Percentiles rank a stretch among this genome's conserved stretches.
These are phyloP conservation scores for Melanocharis versteri DNA, from an alignment of 2,113 vertebrate species.

Conservation along the genomic window DNA sequence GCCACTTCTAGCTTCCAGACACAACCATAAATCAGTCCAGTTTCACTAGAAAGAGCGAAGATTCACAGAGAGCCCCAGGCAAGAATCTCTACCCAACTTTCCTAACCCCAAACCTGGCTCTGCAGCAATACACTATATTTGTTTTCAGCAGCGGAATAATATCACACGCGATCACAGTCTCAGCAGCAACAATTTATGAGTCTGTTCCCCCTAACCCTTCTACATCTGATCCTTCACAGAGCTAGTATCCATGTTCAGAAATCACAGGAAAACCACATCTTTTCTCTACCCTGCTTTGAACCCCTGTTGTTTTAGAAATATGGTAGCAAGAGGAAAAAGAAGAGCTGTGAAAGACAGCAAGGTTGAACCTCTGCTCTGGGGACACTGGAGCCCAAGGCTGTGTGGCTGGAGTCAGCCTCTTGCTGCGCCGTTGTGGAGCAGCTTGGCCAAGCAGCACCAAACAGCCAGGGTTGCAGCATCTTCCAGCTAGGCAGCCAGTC, in stretches of 20 bases:
- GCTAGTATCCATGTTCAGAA: neutral
- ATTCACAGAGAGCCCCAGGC: neutral
- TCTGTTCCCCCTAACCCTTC: neutral
- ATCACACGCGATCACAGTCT: neutral
- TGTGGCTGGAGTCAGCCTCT: neutral
- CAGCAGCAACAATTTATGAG: neutral
- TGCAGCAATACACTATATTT: neutral
- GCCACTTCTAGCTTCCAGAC: conserved; percentile 17
- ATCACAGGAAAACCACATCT: neutral
- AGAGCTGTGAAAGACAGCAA: neutral
- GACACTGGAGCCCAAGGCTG: neutral
- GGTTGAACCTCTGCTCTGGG: neutral
- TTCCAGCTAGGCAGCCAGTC: neutral
- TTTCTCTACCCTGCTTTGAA: neutral
- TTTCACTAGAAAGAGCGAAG: neutral
- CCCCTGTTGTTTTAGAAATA: neutral
- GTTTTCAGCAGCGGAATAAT: neutral
- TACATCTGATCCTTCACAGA: neutral
- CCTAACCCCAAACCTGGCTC: neutral
- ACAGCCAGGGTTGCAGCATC: neutral
- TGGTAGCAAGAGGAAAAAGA: neutral
- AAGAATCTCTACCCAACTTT: conserved; percentile 29
- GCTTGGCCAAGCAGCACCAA: neutral
- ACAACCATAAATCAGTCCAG: conserved; percentile 20
- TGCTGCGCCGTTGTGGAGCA: neutral